Conservation (phyloP, 2,888 invertebrate species). For the Mycalesis mineus region DNA sequence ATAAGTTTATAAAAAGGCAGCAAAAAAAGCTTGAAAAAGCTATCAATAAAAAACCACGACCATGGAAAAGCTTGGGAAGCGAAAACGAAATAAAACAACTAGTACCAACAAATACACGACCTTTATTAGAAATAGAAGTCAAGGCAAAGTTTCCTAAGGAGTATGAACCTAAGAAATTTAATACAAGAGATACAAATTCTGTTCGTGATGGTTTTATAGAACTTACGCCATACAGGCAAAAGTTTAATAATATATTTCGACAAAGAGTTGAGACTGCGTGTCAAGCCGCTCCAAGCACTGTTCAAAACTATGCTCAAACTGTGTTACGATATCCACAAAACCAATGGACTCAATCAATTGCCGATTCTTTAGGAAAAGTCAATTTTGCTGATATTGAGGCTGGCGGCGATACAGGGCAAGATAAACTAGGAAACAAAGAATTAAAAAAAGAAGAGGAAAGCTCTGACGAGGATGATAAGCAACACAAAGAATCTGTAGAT, state of each 20-base stretch:
- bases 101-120: conserved; percentile 71
- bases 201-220: conserved; percentile 84
- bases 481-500: conserved; percentile 41
- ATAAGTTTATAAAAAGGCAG: conserved; percentile 75
- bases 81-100: conserved; percentile 79
- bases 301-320: conserved; percentile 80
- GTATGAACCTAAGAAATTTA: conserved; percentile 66
- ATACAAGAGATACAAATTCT: conserved; percentile 73
- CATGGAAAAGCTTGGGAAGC: conserved; percentile 82
- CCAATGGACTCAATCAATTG: conserved; percentile 82
- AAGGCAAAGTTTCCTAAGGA: conserved; percentile 79
- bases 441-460: conserved; percentile 36
- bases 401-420: conserved; percentile 48
- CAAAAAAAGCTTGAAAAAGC: conserved; percentile 77
- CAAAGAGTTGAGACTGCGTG: conserved; percentile 76
- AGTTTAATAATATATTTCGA: conserved; percentile 76
- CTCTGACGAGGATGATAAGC: conserved; percentile 43
- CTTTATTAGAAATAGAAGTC: conserved; percentile 82
- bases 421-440: conserved; percentile 22
- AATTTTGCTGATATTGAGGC: conserved; percentile 39
- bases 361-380: conserved; percentile 50
- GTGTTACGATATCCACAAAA: conserved; percentile 82
- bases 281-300: conserved; percentile 76
- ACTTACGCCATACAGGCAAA: conserved; percentile 76
- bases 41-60: conserved; percentile 73